Conservation (phyloP, 2,888 invertebrate species). For the Sarcophaga carnaria region DNA sequence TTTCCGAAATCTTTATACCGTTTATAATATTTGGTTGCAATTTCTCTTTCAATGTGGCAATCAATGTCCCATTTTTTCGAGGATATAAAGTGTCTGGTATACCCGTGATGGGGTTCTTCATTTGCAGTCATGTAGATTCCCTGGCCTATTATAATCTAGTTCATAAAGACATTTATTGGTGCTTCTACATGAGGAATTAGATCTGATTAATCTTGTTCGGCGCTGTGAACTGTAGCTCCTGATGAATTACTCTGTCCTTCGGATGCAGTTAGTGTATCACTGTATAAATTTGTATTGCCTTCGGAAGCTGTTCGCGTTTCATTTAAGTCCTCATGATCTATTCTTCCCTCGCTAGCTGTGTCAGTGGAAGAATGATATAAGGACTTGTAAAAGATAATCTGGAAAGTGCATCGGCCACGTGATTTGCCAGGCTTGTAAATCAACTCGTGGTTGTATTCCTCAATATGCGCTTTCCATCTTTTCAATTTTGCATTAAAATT, state of each 20-base stretch:
- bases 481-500: no score
- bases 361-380: conserved; percentile 10
- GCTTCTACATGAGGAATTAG: conserved; percentile 4
- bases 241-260: not conserved
- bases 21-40: not conserved
- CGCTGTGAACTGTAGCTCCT: conserved; percentile 21
- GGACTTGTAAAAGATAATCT: not conserved
- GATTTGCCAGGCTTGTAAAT: no score
- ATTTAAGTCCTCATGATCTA: not conserved
- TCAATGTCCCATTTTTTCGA: not conserved
- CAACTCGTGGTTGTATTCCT: no score
- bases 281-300: no score
- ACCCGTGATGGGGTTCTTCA: conserved; percentile 20
- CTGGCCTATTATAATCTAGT: conserved; percentile 38
- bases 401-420: no score
- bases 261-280: not conserved
- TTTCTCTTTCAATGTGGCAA: not conserved
- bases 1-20: no score
- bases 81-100: no score
- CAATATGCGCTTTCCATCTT: not conserved
- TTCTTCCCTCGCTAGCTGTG: conserved; percentile 11
- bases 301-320: not conserved
- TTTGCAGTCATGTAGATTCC: not conserved
- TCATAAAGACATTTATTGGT: conserved; percentile 43
- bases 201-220: conserved; percentile 25